Conservation (phyloP, 2,113 vertebrate species). For the Osmerus eperlanus region DNA sequence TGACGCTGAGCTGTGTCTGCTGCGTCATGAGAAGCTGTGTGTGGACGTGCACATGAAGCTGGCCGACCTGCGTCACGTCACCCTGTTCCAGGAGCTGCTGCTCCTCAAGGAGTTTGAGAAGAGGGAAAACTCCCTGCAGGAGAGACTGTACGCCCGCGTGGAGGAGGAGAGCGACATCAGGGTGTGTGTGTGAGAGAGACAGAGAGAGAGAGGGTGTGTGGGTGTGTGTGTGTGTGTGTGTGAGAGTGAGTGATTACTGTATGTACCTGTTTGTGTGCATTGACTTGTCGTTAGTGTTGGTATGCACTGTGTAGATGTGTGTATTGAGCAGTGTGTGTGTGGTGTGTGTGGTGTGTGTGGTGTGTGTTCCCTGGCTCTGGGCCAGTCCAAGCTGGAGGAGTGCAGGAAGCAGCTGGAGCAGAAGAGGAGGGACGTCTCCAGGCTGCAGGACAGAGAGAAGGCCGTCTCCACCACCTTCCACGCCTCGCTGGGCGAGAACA, state of each 20-base stretch:
- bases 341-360: background rate
- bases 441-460: slow-evolving; percentile 78
- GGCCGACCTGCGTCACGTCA: slow-evolving; percentile 78
- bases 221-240: slow-evolving; percentile 9
- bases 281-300: slow-evolving; percentile 5
- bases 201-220: background rate
- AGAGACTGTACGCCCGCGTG: slow-evolving; percentile 61
- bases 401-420: slow-evolving; percentile 73
- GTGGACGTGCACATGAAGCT: slow-evolving; percentile 81
- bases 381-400: slow-evolving; percentile 76
- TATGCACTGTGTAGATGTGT: background rate
- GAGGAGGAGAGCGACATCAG: slow-evolving; percentile 62
- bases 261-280: background rate
- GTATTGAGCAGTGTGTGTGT: background rate
- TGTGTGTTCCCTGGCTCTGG: background rate
- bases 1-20: slow-evolving; percentile 78
- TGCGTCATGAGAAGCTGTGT: slow-evolving; percentile 78
- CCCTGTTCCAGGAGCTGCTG: slow-evolving; percentile 82
- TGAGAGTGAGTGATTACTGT: background rate
- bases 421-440: slow-evolving; percentile 72
- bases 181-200: slow-evolving; percentile 44
- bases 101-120: slow-evolving; percentile 82
- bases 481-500: slow-evolving; percentile 79
- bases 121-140: slow-evolving; percentile 78
- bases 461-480: slow-evolving; percentile 73